Percentiles rank a stretch among this genome's conserved stretches.
Evolutionary conservation across 2,113 vertebrate species (phyloP).

Genomic region (Megalops atlanticus): DNA sequence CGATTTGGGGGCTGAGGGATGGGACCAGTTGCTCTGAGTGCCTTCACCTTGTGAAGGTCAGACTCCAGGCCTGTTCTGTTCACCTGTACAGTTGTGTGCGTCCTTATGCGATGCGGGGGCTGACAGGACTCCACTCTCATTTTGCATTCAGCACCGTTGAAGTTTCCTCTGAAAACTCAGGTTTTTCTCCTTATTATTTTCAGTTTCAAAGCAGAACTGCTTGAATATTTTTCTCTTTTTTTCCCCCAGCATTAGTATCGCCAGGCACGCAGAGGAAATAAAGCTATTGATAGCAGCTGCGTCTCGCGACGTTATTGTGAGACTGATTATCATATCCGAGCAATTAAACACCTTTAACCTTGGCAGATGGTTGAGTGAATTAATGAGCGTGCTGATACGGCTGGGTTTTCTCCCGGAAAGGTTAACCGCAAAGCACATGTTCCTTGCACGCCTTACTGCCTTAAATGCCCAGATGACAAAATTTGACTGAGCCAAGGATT

Average conservation of each 20-base stretch:
- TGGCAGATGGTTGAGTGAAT: constrained; percentile 53
- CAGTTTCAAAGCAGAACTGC: not conserved
- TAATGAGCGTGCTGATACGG: constrained; percentile 48
- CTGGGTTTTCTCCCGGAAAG: constrained; percentile 19
- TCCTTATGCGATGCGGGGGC: not conserved
- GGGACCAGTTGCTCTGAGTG: not conserved
- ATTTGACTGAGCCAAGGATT: constrained; percentile 4
- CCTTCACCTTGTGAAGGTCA: constrained; percentile 13
- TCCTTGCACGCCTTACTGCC: constrained; percentile 2
- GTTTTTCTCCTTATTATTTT: not conserved
- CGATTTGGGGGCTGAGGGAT: not conserved
- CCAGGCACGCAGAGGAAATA: constrained; percentile 35
- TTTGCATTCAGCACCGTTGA: not conserved
- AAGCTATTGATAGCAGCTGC: constrained; percentile 37
- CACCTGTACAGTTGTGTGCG: not conserved
- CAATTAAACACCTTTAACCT: constrained; percentile 65
- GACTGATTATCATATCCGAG: constrained; percentile 52
- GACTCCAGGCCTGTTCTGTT: too few species aligned
- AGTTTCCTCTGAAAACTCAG: not conserved
- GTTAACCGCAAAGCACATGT: constrained; percentile 16
- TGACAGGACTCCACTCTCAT: not conserved
- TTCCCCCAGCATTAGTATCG: constrained; percentile 44
- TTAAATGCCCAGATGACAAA: not conserved
- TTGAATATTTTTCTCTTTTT: constrained; percentile 29
- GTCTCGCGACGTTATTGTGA: constrained; percentile 38